phyloP scores from a whole-genome alignment of 2,888 invertebrate genomes.

The Ophion costatus region DNA sequence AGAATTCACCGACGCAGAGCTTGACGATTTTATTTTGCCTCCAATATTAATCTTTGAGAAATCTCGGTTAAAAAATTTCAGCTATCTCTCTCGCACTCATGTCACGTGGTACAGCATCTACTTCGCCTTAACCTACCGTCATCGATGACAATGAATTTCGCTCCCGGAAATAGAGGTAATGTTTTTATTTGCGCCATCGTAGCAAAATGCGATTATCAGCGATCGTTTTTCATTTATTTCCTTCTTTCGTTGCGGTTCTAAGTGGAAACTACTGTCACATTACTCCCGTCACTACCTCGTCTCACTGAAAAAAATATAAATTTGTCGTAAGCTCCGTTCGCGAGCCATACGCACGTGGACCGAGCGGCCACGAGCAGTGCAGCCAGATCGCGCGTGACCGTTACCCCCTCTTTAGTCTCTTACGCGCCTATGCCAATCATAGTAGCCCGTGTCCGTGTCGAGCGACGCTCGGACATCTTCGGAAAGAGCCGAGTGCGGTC shows the following conservation, averaged over 20 bases:
- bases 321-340: neutral
- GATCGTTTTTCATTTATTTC: neutral
- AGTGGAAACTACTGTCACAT: neutral
- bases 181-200: constrained; percentile 71
- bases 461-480: too few species aligned
- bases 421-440: too few species aligned
- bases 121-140: constrained; percentile 74
- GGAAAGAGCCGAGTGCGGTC: too few species aligned
- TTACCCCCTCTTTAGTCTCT: too few species aligned
- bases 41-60: too few species aligned
- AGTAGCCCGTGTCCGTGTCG: too few species aligned
- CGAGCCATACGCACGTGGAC: neutral
- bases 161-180: constrained; percentile 72
- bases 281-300: neutral
- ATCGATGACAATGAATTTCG: constrained; percentile 77
- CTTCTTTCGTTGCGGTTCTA: neutral
- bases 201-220: neutral
- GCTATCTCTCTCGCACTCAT: too few species aligned
- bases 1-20: too few species aligned
- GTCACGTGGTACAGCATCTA: too few species aligned
- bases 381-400: neutral
- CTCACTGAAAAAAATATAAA: neutral
- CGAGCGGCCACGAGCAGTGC: neutral
- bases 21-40: too few species aligned
- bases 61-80: too few species aligned